Conservation (phyloP, 2,113 vertebrate genomes). For the Ardeotis arabs region DNA sequence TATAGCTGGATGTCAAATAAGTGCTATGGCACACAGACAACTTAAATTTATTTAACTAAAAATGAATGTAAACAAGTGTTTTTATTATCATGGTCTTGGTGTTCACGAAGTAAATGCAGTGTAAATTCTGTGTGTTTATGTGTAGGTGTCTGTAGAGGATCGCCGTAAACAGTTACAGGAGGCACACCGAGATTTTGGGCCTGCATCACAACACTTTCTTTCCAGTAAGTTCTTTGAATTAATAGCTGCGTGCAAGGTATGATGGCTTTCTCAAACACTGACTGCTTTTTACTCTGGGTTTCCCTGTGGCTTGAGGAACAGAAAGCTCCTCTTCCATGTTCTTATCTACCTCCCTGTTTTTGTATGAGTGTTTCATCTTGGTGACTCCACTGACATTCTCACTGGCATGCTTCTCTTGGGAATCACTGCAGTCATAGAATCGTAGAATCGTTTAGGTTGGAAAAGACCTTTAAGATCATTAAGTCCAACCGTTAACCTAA, state of each 20-base stretch:
- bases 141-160: constrained; percentile 90
- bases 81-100: background rate
- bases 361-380: background rate
- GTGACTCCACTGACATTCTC: background rate
- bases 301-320: background rate
- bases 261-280: background rate
- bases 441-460: too few species aligned
- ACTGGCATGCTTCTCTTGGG: background rate
- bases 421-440: background rate
- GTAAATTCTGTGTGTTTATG: background rate
- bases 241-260: background rate
- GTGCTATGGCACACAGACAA: background rate
- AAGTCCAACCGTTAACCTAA: too few species aligned
- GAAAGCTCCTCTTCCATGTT: background rate
- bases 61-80: background rate
- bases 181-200: constrained; percentile 93
- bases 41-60: background rate
- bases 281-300: background rate
- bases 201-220: constrained; percentile 94
- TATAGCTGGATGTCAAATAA: background rate
- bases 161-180: constrained; percentile 92
- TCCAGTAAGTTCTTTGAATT: constrained; percentile 85
- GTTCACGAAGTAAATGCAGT: background rate
- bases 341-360: background rate
- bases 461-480: too few species aligned